Conservation (phyloP, 2,888 invertebrate genomes). For the Nymphalis c-album region DNA sequence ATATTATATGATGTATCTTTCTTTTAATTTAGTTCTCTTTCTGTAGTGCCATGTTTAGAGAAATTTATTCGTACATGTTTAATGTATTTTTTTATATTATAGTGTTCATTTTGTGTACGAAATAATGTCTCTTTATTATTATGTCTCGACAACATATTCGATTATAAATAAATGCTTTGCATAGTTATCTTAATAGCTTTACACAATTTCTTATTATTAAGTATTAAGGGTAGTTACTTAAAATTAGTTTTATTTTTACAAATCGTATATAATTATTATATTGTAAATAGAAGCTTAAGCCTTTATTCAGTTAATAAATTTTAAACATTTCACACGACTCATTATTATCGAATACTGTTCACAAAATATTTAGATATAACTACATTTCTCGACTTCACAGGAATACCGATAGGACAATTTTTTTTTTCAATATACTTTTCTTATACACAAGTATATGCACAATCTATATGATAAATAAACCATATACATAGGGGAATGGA, state of each 20-base stretch:
- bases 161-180: constrained; percentile 8
- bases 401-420: too few relatives aligned
- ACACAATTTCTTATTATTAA: not conserved
- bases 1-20: not conserved
- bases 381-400: too few relatives aligned
- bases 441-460: too few relatives aligned
- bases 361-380: not conserved
- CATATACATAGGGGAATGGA: too few relatives aligned
- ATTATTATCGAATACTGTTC: not conserved
- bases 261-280: constrained; percentile 1
- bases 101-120: constrained; percentile 9
- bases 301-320: not conserved
- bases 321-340: not conserved
- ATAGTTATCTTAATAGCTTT: constrained; percentile 10
- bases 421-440: too few relatives aligned
- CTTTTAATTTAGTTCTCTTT: not conserved
- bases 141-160: constrained; percentile 2
- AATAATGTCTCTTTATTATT: constrained; percentile 7
- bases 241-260: constrained; percentile 6
- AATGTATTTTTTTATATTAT: not conserved
- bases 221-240: not conserved
- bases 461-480: too few relatives aligned
- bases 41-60: constrained; percentile 11
- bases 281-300: constrained; percentile 1
- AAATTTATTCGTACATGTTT: constrained; percentile 5